Percentiles rank a stretch among this genome's conserved stretches.
Conservation (phyloP, 2,113 vertebrate genomes). For the Xiphias gladius region DNA sequence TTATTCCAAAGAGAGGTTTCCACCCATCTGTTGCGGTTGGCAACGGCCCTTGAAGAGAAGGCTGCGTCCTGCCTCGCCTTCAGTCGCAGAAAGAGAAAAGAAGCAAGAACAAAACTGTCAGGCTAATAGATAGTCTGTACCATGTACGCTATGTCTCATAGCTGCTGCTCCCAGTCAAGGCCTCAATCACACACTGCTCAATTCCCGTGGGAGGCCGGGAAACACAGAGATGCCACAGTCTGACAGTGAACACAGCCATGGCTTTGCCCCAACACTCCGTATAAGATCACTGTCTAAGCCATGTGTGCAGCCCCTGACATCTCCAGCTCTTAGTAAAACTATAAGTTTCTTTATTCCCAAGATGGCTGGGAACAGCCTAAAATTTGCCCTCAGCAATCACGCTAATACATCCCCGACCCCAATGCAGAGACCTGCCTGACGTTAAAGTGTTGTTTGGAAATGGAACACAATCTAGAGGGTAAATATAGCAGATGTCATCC, state of each 20-base stretch:
- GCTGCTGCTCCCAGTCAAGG: conserved; percentile 73
- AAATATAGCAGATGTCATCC: conserved; percentile 77
- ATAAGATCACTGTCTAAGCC: conserved; percentile 66
- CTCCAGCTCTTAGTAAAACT: conserved; percentile 61
- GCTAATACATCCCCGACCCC: conserved; percentile 66
- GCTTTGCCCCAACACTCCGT: conserved; percentile 57
- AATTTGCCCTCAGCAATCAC: conserved; percentile 69
- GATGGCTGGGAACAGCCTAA: conserved; percentile 47
- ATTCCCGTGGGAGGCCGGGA: conserved; percentile 57
- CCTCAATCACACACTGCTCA: conserved; percentile 70
- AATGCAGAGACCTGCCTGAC: conserved; percentile 42
- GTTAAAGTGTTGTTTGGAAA: conserved; percentile 68
- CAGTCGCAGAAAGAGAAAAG: conserved; percentile 60
- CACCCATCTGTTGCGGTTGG: conserved; percentile 68
- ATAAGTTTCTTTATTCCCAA: conserved; percentile 67
- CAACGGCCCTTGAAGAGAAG: conserved; percentile 73
- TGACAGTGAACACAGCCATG: conserved; percentile 70
- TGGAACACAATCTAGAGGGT: conserved; percentile 65
- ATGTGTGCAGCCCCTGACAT: conserved; percentile 67
- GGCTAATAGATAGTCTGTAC: conserved; percentile 70
- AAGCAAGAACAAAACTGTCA: conserved; percentile 53
- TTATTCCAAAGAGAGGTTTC: conserved; percentile 71
- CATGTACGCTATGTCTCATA: conserved; percentile 59
- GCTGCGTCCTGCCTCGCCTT: conserved; percentile 60
- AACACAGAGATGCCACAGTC: conserved; percentile 64